Evolutionary conservation across 2,888 invertebrate species (phyloP), one percentile per base, ranked within the genome.

Genomic region (Saturnia japonica): DNA sequence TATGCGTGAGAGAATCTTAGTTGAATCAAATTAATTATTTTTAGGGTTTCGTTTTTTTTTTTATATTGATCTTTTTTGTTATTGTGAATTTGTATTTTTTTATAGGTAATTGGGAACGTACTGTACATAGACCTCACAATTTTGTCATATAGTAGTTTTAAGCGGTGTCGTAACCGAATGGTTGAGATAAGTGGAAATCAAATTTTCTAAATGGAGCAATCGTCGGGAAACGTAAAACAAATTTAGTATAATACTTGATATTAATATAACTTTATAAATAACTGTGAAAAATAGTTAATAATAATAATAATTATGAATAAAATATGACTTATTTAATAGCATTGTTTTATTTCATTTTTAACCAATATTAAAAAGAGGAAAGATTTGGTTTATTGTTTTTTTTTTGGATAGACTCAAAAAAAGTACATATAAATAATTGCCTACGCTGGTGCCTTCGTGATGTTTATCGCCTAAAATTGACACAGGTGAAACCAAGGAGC

Each of bases 71-170:
- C 82, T 85, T 87, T 89, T 94, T 95, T 95, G 93, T 95, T 95
- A 94, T 89, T 95, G 95, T 95, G 95, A 95, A 95, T 95, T 95
- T 95, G 95, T 95, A 95, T 85, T 95, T 95, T 95, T 40, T 64
- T 28, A 28, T 60, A 95, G 95, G 95, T 95, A 95, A 95, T 95
- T 94, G 95, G 95, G 95, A 95, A 95, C 91, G 95, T 95, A 95
- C 94, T 95, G 95, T 95, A 95, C 91, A 94, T 93, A 94, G 87
- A 89, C 89, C 88, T 89, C 93, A 93, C 92, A 89, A 88, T 89
- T 91, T 90, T 91, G 91, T 92, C 90, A 90, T 88, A 91, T 90
- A 90, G 82, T 90, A 90, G 88, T 79, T 77, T 75, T 93, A 92
- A 93, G 91, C 76, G 81, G 86, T 86, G 11, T 60, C 84, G 87